Base-by-base conservation (phyloP, 2,888 invertebrate species). In the Petrolisthes manimaculis region DNA sequence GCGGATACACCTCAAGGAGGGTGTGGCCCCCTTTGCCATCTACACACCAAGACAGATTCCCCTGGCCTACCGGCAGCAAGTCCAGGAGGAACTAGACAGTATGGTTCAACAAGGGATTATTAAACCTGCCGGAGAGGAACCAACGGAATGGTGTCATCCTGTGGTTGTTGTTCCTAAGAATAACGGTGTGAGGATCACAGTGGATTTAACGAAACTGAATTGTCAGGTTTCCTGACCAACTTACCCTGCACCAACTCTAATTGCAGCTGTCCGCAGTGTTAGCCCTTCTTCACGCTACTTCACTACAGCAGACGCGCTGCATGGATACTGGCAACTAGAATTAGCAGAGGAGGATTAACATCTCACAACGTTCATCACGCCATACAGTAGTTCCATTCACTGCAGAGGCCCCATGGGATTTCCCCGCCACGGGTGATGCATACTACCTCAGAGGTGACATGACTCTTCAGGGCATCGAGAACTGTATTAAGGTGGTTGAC, bases 301-400 rank as follows among this genome's bases (percentile, higher is more conserved):
- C 77, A 77, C 82, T 24, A 86, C 71, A 37, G 79, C 0, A 2
- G 77, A 82, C 14, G 69, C 86, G 53, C 18, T 71, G 5, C 78
- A 67, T n/a, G 75, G 86, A 24, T 89, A 83, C 79, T 89, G 83
- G 89, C 77, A 89, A n/a, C 4, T 88, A 5, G 56, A 79, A 12
- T 80, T 84, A 5, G 69, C 56, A 14, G 51, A 9, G 9, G 71
- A 78, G 4, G 55, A 71, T 51, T 79, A 56, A 53, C 79, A 84
- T 61, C 69, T 84, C 0, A 84, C 87, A 0, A 87, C 83, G 3
- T 84, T 83, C 53, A 84, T 67, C 18, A 84, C 69, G 6, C 88
- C 84, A 9, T 84, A 61, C 14, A 53, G 54, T 5, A 14, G 74
- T 3, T 88, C 8, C 24, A 9, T 12, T 6, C 69, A 84, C 71